Base-by-base conservation (phyloP, 2,888 invertebrate species). In the Choreutis nemorana region DNA sequence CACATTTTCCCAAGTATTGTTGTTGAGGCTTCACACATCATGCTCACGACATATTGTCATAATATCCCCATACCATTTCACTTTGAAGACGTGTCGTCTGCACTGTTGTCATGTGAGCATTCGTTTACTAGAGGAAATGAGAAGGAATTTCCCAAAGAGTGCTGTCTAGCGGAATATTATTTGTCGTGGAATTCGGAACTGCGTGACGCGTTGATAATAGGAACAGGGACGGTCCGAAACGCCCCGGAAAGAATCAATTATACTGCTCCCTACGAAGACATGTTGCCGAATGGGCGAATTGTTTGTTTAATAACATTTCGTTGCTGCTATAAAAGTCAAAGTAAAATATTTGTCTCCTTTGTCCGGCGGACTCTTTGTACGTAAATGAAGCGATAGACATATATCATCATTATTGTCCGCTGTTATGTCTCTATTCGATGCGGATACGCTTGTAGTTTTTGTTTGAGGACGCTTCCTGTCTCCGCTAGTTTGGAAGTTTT, bases 161-260 rank as follows among this genome's bases (percentile, higher is more conserved):
- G 55, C 47, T 54, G 51, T 62, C 48, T 54, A 37, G 37, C 49
- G 46, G 56, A 67, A 68, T 71, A 66, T 63, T 60, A 65, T 71
- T 72, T 62, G 63, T 57, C 54, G 59, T 51, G n/a, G n/a, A n/a
- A n/a, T n/a, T n/a, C 54, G 54, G 50, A 51, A 36, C 49, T 45
- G 45, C 44, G 42, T 37, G 18, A 22, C 34, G 37, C 27, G 29
- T 35, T 29, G 29, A 73, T 67, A 75, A 75, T 64, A 52, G 64
- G 42, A 41, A 36, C 48, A 46, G n/a, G n/a, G 47, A 48, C 47
- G 48, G 44, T 45, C 36, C 51, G 55, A 55, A 51, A 59, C 73
- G 70, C 72, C 73, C 77, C 77, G 78, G 77, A 77, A 75, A 73
- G 66, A 78, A 77, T 77, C 78, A 77, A 77, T 78, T 77, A 77